Conservation (phyloP, 2,797 vertebrate genomes). For the Lophotriccus pileatus region DNA sequence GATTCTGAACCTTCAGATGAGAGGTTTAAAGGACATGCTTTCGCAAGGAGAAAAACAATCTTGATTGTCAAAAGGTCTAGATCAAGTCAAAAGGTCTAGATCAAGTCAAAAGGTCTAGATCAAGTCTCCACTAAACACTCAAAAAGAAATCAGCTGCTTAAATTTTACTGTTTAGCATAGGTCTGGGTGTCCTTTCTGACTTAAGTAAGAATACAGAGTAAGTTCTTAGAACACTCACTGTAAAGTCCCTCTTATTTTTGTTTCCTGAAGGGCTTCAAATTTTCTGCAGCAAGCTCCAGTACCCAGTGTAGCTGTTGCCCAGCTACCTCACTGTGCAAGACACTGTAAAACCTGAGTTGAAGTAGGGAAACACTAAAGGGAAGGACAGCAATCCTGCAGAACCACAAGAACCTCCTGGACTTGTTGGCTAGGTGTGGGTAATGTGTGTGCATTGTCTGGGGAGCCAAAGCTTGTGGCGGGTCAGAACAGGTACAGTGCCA, state of each 20-base stretch:
- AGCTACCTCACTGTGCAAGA: not conserved
- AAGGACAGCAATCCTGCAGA: not conserved
- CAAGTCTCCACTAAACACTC: not conserved
- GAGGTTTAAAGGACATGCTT: not conserved
- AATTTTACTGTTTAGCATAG: not conserved
- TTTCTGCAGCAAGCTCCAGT: not conserved
- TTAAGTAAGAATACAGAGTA: not conserved
- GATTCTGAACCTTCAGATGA: not conserved
- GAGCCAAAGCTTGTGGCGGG: not conserved
- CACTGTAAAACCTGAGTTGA: not conserved
- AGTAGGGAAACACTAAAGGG: not conserved
- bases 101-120: not conserved
- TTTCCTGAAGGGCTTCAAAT: not conserved
- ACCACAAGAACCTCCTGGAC: not conserved
- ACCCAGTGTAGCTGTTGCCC: not conserved
- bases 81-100: not conserved
- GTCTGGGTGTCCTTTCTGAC: not conserved
- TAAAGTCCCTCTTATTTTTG: not conserved
- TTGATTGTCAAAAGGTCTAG: not conserved
- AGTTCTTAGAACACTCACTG: not conserved
- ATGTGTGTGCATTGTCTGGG: rapidly evolving
- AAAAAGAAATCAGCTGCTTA: not conserved
- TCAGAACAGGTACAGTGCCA: rapidly evolving
- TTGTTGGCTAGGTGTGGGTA: not conserved
- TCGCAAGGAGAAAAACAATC: not conserved